Evolutionary conservation across 2,888 invertebrate species (phyloP).

Genomic region (Ophion ellenae): DNA sequence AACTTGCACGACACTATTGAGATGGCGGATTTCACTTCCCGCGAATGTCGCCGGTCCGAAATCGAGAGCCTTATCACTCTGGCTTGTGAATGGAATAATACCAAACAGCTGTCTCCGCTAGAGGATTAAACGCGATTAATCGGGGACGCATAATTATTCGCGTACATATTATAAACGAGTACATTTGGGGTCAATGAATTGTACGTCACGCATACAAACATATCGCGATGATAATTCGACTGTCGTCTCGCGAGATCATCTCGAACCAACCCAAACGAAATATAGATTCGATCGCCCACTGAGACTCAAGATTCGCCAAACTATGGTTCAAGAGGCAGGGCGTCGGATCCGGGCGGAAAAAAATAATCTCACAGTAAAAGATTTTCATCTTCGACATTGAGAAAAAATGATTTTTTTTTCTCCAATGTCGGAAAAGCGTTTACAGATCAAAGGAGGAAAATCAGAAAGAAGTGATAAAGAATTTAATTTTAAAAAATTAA

Average conservation of each 20-base stretch:
- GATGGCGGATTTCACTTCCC: not conserved
- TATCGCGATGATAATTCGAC: not conserved
- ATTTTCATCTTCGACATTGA: not conserved
- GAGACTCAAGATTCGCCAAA: not conserved
- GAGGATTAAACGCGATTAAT: constrained; percentile 47
- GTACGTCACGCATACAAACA: not conserved
- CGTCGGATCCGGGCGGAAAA: not conserved
- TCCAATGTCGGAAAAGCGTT: not conserved
- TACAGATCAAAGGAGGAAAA: not conserved
- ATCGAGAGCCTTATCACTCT: constrained; percentile 36
- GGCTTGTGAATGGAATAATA: constrained; percentile 49
- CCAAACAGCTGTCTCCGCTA: constrained; percentile 43
- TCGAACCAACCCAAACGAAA: not conserved
- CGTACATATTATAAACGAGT: not conserved
- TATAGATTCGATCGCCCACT: not conserved
- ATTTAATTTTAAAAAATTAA: not conserved
- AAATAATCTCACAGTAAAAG: not conserved
- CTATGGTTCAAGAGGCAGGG: not conserved
- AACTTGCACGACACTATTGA: not conserved
- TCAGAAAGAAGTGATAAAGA: not conserved
- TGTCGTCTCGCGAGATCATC: not conserved
- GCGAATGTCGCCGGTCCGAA: not conserved
- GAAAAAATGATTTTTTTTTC: not conserved
- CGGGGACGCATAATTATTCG: constrained; percentile 28
- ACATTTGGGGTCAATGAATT: constrained; percentile 35